Conservation (phyloP, 2,797 vertebrate species). For the Enteromius fasciolatus region DNA sequence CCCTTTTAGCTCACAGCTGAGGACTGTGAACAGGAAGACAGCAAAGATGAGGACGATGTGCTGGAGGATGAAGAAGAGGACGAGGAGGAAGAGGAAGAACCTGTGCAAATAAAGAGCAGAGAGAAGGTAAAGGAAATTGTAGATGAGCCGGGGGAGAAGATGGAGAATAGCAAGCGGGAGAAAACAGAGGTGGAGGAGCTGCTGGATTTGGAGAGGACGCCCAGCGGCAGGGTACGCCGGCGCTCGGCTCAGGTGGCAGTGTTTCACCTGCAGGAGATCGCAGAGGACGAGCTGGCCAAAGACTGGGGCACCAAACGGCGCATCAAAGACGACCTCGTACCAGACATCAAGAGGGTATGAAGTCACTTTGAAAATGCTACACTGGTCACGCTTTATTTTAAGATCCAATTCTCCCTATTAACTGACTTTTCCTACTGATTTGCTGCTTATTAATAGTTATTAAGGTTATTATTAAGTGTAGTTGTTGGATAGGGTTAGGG, state of each 20-base stretch:
- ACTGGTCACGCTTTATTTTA: background rate
- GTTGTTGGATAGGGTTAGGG: background rate
- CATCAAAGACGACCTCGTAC: slow-evolving; percentile 96
- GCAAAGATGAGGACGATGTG: slow-evolving; percentile 37
- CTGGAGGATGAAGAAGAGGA: slow-evolving; percentile 55
- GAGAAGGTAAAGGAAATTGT: slow-evolving; percentile 54
- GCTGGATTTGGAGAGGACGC: slow-evolving; percentile 91
- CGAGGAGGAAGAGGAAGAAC: slow-evolving; percentile 59
- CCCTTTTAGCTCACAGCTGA: slow-evolving; percentile 51
- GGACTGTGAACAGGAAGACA: slow-evolving; percentile 62
- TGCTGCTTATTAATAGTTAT: background rate
- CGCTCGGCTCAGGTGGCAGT: slow-evolving; percentile 94
- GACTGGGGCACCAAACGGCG: slow-evolving; percentile 92
- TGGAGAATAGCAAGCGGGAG: slow-evolving; percentile 39
- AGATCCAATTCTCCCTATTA: background rate
- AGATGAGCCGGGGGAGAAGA: slow-evolving; percentile 55
- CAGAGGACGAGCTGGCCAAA: slow-evolving; percentile 90
- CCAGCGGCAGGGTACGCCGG: slow-evolving; percentile 92
- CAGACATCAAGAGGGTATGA: slow-evolving; percentile 91
- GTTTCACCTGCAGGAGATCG: slow-evolving; percentile 97
- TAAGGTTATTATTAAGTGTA: background rate
- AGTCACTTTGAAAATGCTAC: background rate
- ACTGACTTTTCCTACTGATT: background rate
- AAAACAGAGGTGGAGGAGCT: slow-evolving; percentile 58
- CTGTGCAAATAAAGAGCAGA: slow-evolving; percentile 19